phyloP scores from a whole-genome alignment of 2,888 invertebrate genomes.

The Callimorpha dominula region DNA sequence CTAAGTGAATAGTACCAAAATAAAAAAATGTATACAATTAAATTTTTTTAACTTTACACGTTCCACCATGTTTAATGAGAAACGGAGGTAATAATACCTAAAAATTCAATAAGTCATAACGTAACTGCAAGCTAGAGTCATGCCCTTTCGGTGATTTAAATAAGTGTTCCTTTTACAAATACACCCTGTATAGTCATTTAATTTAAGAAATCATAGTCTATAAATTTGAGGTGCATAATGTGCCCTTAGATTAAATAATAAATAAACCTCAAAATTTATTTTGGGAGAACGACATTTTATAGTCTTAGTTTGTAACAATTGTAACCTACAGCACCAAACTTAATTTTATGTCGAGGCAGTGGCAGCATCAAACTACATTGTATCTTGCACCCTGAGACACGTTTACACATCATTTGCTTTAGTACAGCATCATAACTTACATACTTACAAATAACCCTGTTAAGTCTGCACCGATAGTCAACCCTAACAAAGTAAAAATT shows the following conservation, averaged over 20 bases:
- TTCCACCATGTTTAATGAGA: too few relatives aligned
- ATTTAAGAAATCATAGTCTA: background rate
- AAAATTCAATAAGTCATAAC: too few relatives aligned
- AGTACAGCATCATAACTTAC: background rate
- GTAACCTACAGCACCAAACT: constrained; percentile 34
- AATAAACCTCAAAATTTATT: constrained; percentile 26
- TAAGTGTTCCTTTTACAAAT: too few relatives aligned
- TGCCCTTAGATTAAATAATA: background rate
- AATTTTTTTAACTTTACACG: too few relatives aligned
- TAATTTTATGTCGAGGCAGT: constrained; percentile 23
- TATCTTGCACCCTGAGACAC: constrained; percentile 21
- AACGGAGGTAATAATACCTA: too few relatives aligned
- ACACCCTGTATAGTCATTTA: background rate
- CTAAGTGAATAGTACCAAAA: too few relatives aligned
- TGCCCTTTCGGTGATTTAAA: too few relatives aligned
- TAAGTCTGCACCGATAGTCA: background rate
- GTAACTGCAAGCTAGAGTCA: too few relatives aligned
- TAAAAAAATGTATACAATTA: too few relatives aligned
- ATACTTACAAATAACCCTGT: background rate
- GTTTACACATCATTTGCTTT: constrained; percentile 11
- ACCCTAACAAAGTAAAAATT: too few relatives aligned
- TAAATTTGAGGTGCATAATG: too few relatives aligned
- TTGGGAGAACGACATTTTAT: constrained; percentile 33
- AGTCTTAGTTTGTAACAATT: constrained; percentile 35
- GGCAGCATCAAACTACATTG: constrained; percentile 27